Percentiles rank a stretch among this genome's conserved stretches.
These are phyloP conservation scores for Labrus mixtus DNA, from an alignment of 2,113 vertebrate species.

Conservation along the genomic window DNA sequence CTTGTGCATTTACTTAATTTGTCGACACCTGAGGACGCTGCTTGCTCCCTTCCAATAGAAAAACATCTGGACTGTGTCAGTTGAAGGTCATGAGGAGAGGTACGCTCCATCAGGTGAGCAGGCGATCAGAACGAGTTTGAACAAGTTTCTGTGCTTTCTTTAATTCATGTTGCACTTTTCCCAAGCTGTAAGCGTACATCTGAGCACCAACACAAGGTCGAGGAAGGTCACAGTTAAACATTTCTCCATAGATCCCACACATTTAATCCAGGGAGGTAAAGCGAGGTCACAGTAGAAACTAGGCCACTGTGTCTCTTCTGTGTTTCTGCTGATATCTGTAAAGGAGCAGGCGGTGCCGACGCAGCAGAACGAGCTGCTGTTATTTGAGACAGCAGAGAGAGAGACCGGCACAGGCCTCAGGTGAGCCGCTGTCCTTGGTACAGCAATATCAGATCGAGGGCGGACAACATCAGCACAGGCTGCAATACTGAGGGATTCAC, in stretches of 20 bases:
- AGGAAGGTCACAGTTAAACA: neutral
- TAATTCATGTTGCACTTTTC: no score
- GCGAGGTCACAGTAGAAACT: neutral
- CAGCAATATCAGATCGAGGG: constrained; percentile 20
- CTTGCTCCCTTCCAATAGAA: no score
- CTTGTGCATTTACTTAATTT: no score
- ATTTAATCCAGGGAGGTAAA: neutral
- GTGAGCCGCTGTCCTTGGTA: constrained; percentile 55
- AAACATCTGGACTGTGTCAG: no score
- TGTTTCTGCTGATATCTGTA: constrained; percentile 38
- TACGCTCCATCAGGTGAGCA: no score
- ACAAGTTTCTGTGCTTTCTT: no score
- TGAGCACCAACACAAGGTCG: neutral
- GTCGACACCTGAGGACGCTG: no score
- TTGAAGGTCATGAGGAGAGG: no score
- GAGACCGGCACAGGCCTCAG: constrained; percentile 7
- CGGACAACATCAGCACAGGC: neutral
- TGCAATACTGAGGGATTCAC: constrained; percentile 11
- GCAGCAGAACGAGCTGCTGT: constrained; percentile 37
- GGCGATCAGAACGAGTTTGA: no score
- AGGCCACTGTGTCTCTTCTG: constrained; percentile 41
- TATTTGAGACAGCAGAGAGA: constrained; percentile 31
- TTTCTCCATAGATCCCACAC: neutral
- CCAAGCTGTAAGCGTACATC: no score
- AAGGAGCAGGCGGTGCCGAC: constrained; percentile 58